Base-by-base conservation (phyloP, 1,140 invertebrate genomes). In the Dendrolimus kikuchii region DNA sequence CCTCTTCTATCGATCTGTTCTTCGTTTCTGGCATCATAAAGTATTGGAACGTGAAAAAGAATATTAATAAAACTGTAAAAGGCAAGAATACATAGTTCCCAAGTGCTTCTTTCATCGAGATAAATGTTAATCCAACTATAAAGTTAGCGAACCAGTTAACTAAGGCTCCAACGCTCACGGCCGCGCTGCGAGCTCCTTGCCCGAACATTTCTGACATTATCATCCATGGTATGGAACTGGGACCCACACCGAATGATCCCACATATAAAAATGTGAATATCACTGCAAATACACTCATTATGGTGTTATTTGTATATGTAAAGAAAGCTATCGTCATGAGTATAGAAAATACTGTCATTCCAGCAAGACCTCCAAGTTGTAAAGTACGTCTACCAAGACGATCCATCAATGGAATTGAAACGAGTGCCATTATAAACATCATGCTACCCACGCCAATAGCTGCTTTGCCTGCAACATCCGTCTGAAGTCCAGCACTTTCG, bases 21-120 rank as follows among this genome's bases (percentile, higher is more conserved):
- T 99, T 99, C 50, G 98, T 99, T 91, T 99, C 98, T 53, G 98
- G 98, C 61, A 99, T 93, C 89, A 96, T 96, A 82, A 95, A 95
- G 86, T 98, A 98, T n/a, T 96, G 97, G 88, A 98, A 99, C 70
- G 96, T 92, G 92, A 95, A 97, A 89, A 98, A 99, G 72, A 97
- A 88, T 41, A 95, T 94, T 73, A 99, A 90, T 74, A 98, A 92
- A 64, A 93, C 93, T 81, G 95, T 96, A 89, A 98, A 99, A 56
- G 97, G 96, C 78, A 99, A 90, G 90, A 99, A 99, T 64, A 95
- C 96, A 82, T 97, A 98, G 81, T 96, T 95, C 64, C 94, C 94
- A 66, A 99, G 89, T 39, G 90, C 88, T 70, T 90, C 91, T 88
- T 92, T 92, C 91, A 96, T 92, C 55, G 91, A 90, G 60, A 92